Evolutionary conservation across 2,888 invertebrate species (phyloP), one percentile per base, ranked within the genome.

Genomic region (Anthoptus insignis): DNA sequence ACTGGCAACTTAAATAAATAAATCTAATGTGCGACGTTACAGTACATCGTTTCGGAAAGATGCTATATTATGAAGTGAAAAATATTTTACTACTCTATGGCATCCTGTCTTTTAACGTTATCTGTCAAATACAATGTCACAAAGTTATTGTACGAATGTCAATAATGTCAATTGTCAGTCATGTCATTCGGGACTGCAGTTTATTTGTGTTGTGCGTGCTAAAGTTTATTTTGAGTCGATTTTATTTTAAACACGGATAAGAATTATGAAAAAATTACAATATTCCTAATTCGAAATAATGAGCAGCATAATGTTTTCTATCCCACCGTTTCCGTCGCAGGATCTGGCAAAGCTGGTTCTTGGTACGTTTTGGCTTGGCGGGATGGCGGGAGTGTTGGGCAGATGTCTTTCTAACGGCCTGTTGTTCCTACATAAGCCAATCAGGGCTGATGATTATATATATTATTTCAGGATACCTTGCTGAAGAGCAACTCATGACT

Each of bases 401-500:
- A 49, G 64, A 32, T 59, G 56, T 49, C 63, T 66, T 71, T 70
- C 27, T 76, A 79, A 79, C 78, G 54, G 22, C 49, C 54, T 49
- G 54, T 49, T 50, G 0, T 3, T 49, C 14, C 32, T 54, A 29
- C 6, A 19, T 29, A n/a, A 45, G 29, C 19, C 7, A 19, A 32
- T 21, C n/a, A 13, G 13, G 19, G n/a, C 14, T 14, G 3, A 53
- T 24, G 19, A 59, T 32, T 14, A 22, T 32, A 24, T 73, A 72
- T 65, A 71, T 63, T 65, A 66, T 78, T 79, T 32, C 78, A 93
- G 93, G 93, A 59, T 93, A 93, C 73, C 81, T 93, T 47, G 89
- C 89, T 27, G 93, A 93, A 70, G 92, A 93, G 76, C 89, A 93
- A 77, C 84, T 93, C 65, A 91, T 91, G 91, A 89, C 89, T 29